These are phyloP conservation scores for Heliconius aoede DNA, from an alignment of 2,888 invertebrate species.

Conservation along the genomic window DNA sequence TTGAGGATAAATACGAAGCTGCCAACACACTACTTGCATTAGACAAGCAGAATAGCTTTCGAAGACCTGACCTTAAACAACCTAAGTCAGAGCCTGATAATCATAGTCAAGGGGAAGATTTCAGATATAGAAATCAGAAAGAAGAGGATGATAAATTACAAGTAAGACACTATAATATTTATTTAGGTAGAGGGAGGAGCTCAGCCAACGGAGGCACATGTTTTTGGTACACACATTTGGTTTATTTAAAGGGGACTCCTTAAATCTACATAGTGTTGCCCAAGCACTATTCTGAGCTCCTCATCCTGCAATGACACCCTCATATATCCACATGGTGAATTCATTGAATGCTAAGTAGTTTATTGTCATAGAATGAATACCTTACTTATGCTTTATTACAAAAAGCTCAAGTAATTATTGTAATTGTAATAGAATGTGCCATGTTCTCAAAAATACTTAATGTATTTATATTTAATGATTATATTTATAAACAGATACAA, in stretches of 20 bases:
- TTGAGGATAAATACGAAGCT: slow-evolving; percentile 89
- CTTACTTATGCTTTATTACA: neutral
- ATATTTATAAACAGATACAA: slow-evolving; percentile 61
- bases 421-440: neutral
- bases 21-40: slow-evolving; percentile 86
- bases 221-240: neutral
- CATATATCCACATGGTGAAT: neutral
- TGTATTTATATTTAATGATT: neutral
- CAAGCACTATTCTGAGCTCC: neutral
- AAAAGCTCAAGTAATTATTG: too few species aligned
- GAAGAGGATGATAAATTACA: slow-evolving; percentile 80
- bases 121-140: slow-evolving; percentile 73
- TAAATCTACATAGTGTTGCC: neutral
- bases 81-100: slow-evolving; percentile 72
- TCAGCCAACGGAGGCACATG: neutral
- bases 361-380: neutral
- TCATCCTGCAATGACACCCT: neutral
- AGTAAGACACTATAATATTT: slow-evolving; percentile 55
- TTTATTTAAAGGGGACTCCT: neutral
- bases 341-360: neutral
- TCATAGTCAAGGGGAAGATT: slow-evolving; percentile 68
- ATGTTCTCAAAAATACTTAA: neutral
- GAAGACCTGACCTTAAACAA: slow-evolving; percentile 73
- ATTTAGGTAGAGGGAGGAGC: neutral
- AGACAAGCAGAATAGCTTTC: slow-evolving; percentile 84